Evolutionary conservation across 2,113 vertebrate genomes (phyloP).

Genomic region (Caracal caracal): DNA sequence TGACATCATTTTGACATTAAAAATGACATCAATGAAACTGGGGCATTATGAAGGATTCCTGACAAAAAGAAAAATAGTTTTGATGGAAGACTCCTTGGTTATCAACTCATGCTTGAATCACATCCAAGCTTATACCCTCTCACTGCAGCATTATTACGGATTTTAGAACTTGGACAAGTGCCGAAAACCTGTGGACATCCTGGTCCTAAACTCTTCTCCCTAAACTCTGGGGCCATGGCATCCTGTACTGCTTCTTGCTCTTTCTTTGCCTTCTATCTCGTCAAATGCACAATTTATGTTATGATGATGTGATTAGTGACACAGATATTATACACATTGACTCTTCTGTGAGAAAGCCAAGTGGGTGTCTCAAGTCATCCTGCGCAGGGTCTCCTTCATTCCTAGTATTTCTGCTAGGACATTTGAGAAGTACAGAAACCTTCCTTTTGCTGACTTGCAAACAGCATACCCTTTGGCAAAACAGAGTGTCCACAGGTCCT

Average conservation of each 20-base stretch:
- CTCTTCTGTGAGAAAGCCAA: constrained; percentile 20
- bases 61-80: not conserved
- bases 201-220: not conserved
- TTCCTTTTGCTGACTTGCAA: constrained; percentile 27
- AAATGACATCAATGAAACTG: not conserved
- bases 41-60: constrained; percentile 25
- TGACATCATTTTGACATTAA: not conserved
- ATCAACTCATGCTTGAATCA: constrained; percentile 27
- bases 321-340: not conserved
- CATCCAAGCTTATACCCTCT: not conserved
- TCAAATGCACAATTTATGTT: not conserved
- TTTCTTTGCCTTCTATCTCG: not conserved
- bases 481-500: not conserved
- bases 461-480: not conserved
- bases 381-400: not conserved
- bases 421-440: constrained; percentile 3
- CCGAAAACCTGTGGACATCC: not conserved
- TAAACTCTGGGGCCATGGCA: not conserved
- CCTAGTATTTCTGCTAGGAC: not conserved
- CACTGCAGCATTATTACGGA: not conserved
- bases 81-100: not conserved
- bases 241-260: not conserved
- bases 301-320: not conserved
- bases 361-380: not conserved
- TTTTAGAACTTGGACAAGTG: not conserved